Evolutionary conservation across 2,888 invertebrate species (phyloP).

Genomic region (Myopa testacea): DNA sequence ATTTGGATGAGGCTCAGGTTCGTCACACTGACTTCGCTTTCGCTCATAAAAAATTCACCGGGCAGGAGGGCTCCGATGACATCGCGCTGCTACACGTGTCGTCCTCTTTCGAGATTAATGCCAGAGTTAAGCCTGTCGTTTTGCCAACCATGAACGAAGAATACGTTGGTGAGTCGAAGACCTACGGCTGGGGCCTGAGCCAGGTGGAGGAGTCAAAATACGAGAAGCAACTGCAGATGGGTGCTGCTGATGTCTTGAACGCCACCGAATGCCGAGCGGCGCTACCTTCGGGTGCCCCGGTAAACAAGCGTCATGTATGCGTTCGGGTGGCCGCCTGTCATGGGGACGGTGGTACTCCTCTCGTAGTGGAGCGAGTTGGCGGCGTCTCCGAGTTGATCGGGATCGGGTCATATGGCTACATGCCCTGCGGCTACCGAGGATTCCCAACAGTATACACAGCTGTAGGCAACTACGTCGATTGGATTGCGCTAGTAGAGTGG

Average conservation of each 20-base stretch:
- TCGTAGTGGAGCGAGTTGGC: constrained; percentile 55
- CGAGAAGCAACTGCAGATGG: constrained; percentile 54
- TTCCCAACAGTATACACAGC: constrained; percentile 57
- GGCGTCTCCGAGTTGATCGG: constrained; percentile 55
- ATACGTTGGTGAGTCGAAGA: constrained; percentile 49
- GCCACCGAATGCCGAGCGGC: constrained; percentile 46
- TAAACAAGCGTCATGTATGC: constrained; percentile 53
- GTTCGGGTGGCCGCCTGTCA: constrained; percentile 55
- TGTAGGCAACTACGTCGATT: constrained; percentile 53
- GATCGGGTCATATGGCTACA: constrained; percentile 58
- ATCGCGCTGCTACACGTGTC: constrained; percentile 70
- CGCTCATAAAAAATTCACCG: constrained; percentile 62
- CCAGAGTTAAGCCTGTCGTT: constrained; percentile 61
- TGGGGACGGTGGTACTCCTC: constrained; percentile 60
- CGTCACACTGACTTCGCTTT: constrained; percentile 59
- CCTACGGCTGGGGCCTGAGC: constrained; percentile 60
- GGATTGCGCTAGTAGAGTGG: constrained; percentile 58
- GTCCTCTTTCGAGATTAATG: constrained; percentile 58
- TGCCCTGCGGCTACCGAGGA: constrained; percentile 57
- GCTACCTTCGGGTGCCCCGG: constrained; percentile 55
- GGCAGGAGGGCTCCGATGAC: constrained; percentile 69
- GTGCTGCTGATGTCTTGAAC: constrained; percentile 51
- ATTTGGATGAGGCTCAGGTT: constrained; percentile 55
- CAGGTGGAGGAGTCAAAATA: constrained; percentile 50
- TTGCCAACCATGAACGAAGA: constrained; percentile 60